Percentiles rank a stretch among this genome's conserved stretches.
These are phyloP conservation scores for Casuarius casuarius DNA, from an alignment of 2,113 vertebrate species.

Conservation along the genomic window DNA sequence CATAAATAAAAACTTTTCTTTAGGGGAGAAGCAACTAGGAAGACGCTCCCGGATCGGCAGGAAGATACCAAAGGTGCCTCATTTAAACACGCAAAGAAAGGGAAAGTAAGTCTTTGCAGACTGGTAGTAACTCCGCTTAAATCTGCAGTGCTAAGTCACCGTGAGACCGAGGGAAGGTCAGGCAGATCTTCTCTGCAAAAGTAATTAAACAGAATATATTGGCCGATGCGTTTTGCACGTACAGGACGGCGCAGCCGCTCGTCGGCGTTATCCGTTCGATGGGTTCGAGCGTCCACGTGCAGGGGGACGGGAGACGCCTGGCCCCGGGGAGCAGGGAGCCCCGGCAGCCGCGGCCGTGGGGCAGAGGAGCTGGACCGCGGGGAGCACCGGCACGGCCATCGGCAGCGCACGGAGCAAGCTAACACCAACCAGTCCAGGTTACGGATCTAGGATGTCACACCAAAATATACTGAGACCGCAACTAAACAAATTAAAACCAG, in stretches of 20 bases:
- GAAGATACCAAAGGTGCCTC: neutral
- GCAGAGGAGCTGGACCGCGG: too few relatives aligned
- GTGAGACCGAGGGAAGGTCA: neutral
- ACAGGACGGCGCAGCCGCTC: neutral
- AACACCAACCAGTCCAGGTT: neutral
- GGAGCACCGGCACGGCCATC: too few relatives aligned
- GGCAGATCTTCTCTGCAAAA: neutral
- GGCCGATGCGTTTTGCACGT: neutral
- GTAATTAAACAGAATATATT: neutral
- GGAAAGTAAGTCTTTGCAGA: neutral
- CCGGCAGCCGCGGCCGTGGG: neutral
- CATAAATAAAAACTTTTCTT: constrained; percentile 71
- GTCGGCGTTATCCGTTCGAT: rapidly evolving
- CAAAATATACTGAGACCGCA: neutral
- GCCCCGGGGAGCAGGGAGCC: neutral
- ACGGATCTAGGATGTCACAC: rapidly evolving
- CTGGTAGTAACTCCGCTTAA: neutral
- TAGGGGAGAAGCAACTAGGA: constrained; percentile 32
- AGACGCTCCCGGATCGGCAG: neutral
- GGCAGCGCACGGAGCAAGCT: rapidly evolving
- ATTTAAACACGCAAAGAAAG: neutral
- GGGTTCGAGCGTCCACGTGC: rapidly evolving
- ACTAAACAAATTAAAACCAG: neutral
- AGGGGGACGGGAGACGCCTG: neutral
- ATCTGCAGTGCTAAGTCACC: neutral